Evolutionary conservation across 2,113 vertebrate genomes (phyloP).

Genomic region (Jaculus jaculus): DNA sequence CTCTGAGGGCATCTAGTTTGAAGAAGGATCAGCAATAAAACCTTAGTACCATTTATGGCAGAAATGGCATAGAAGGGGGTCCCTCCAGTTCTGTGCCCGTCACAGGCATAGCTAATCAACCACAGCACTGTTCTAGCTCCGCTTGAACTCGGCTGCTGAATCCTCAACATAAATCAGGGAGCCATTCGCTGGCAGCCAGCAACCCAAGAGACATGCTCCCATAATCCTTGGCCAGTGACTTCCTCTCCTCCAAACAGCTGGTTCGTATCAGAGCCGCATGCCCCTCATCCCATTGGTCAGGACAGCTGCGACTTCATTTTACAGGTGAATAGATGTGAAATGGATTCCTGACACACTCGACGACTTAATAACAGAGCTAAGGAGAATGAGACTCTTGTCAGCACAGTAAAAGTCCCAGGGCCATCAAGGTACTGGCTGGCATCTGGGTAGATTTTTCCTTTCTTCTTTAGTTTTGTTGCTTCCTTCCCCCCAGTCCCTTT

Average conservation of each 20-base stretch:
- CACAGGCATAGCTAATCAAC: not conserved
- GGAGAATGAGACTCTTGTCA: not conserved
- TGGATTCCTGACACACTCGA: not conserved
- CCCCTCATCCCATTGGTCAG: not conserved
- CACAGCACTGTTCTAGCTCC: not conserved
- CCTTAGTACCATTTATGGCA: not conserved
- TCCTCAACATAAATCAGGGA: not conserved
- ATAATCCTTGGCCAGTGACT: not conserved
- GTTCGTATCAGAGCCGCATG: not conserved
- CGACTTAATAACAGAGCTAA: not conserved
- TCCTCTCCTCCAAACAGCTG: not conserved
- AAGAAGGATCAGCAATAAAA: not conserved
- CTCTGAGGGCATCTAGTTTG: too few relatives aligned
- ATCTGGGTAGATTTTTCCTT: not conserved
- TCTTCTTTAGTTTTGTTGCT: not conserved
- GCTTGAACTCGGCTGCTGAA: not conserved
- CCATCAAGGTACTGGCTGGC: not conserved
- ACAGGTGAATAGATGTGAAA: not conserved
- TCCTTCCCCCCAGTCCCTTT: not conserved
- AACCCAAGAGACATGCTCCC: not conserved
- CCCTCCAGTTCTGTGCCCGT: accelerated
- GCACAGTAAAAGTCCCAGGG: not conserved
- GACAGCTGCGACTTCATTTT: not conserved
- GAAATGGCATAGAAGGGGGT: not conserved
- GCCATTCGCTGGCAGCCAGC: not conserved